A percentile compares a stretch with the other conserved stretches of the same genome.
Evolutionary conservation across 2,797 vertebrate species (phyloP).

Genomic region (Poeciliopsis infans): DNA sequence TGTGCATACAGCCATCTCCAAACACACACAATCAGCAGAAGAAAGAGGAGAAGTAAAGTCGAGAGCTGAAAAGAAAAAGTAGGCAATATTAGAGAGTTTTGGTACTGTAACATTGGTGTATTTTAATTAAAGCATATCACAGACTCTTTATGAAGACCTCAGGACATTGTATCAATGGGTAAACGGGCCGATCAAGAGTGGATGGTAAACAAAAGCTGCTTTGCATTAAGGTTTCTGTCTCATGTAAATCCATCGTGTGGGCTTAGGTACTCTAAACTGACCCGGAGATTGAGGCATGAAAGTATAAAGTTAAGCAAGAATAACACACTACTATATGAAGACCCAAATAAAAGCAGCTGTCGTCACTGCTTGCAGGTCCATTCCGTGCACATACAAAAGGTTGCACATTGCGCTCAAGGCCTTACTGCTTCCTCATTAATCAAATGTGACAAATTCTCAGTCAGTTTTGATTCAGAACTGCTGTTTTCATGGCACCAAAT

Average conservation of each 20-base stretch:
- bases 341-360: constrained; percentile 21
- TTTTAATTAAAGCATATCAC: constrained; percentile 11
- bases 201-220: constrained; percentile 60
- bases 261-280: constrained; percentile 75
- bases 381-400: constrained; percentile 23
- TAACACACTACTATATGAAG: constrained; percentile 19
- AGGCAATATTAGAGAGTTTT: not conserved
- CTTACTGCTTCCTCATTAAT: constrained; percentile 20
- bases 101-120: not conserved
- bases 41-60: not conserved
- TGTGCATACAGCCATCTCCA: not conserved
- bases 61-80: not conserved
- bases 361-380: constrained; percentile 13
- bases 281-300: constrained; percentile 28
- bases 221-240: constrained; percentile 87
- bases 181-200: constrained; percentile 13
- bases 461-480: constrained; percentile 33
- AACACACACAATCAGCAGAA: not conserved
- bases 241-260: constrained; percentile 66
- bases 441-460: constrained; percentile 24
- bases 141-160: constrained; percentile 11
- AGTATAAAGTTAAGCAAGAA: constrained; percentile 19
- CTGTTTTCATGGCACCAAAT: constrained; percentile 34
- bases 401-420: constrained; percentile 22
- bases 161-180: constrained; percentile 2